phyloP scores from a whole-genome alignment of 2,888 invertebrate species.

The Tribolium freemani region DNA sequence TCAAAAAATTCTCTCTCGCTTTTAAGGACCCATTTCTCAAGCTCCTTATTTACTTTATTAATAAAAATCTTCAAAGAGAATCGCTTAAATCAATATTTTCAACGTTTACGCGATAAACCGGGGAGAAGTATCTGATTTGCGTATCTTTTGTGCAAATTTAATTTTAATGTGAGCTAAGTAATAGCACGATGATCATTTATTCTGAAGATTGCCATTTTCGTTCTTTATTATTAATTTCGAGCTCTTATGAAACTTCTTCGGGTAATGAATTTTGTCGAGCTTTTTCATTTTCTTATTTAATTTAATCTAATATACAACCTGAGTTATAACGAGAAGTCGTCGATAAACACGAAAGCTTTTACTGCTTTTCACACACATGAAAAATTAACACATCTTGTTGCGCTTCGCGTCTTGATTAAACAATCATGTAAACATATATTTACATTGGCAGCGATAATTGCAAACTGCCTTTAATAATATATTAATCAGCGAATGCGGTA shows the following conservation, averaged over 20 bases:
- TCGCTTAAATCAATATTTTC: not conserved
- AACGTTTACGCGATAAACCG: not conserved
- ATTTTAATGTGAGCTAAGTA: conserved; percentile 24
- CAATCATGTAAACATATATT: not conserved
- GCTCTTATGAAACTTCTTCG: not conserved
- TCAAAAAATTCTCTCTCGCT: not conserved
- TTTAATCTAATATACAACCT: not conserved
- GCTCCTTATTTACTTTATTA: not conserved
- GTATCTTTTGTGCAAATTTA: conserved; percentile 14
- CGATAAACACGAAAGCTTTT: not conserved
- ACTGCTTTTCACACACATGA: not conserved
- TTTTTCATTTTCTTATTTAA: conserved; percentile 14
- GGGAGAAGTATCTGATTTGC: not conserved
- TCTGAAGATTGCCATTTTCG: conserved; percentile 7
- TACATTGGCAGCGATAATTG: conserved; percentile 11
- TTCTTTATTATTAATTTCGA: conserved; percentile 28
- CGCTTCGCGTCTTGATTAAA: not conserved
- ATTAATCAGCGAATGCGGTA: conserved; percentile 19
- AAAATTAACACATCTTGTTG: not conserved
- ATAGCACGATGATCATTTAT: conserved; percentile 6
- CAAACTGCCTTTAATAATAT: not conserved
- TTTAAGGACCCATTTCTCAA: not conserved
- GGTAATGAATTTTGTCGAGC: conserved; percentile 24
- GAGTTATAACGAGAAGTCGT: not conserved
- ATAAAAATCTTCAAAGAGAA: not conserved